Conservation (phyloP, 2,113 vertebrate genomes). For the Columbina picui region DNA sequence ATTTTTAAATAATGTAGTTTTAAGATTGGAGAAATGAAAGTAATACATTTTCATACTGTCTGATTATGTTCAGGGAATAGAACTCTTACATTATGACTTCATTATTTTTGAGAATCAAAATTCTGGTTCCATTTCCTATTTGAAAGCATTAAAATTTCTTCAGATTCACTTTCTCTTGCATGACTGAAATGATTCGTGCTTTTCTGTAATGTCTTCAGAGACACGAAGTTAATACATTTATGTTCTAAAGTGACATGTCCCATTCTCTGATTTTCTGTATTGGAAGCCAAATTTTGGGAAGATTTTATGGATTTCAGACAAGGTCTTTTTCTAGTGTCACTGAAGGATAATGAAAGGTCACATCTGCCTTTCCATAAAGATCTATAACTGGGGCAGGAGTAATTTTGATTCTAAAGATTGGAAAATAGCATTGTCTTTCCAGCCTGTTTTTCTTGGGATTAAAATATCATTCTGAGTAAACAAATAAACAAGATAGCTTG, state of each 20-base stretch:
- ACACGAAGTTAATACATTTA: not conserved
- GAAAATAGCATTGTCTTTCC: not conserved
- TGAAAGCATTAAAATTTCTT: not conserved
- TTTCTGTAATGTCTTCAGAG: not conserved
- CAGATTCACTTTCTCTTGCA: not conserved
- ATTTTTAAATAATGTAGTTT: not conserved
- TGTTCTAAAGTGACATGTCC: not conserved
- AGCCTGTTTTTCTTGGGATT: not conserved
- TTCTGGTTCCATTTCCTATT: not conserved
- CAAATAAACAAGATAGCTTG: slow-evolving; percentile 28
- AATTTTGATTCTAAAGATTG: slow-evolving; percentile 11
- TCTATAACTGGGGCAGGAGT: not conserved
- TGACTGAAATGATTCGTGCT: not conserved
- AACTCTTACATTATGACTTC: not conserved
- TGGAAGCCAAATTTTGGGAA: not conserved
- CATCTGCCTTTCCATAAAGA: not conserved
- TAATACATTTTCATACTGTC: not conserved
- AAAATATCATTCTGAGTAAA: slow-evolving; percentile 47
- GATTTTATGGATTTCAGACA: not conserved
- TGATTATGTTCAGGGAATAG: not conserved
- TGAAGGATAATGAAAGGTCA: slow-evolving; percentile 1
- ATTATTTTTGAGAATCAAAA: not conserved
- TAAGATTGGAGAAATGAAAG: not conserved
- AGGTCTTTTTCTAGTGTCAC: not conserved
- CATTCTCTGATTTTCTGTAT: not conserved